Evolutionary conservation across 2,113 vertebrate genomes (phyloP), one percentile per base, ranked within the genome.

Genomic region (Synchiropus splendidus): DNA sequence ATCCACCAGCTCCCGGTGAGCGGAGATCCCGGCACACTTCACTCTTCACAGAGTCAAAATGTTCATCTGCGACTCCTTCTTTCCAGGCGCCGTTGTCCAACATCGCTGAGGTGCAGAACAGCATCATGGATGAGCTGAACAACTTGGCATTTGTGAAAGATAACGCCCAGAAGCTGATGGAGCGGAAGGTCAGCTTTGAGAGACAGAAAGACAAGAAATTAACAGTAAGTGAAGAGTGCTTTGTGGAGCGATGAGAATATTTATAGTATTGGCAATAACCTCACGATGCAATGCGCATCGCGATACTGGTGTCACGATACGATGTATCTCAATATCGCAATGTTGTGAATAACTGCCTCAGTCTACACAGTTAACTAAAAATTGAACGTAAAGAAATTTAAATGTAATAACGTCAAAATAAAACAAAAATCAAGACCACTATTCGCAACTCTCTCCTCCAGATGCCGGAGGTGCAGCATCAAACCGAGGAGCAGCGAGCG

Each of bases 101-200:
- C 69, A 87, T 90, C 32, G 75, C 61, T 62, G 90, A 93, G 64
- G 86, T 90, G 57, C 94, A 99, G 53, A 87, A 78, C 72, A 88
- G 74, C 66, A 86, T 95, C 54, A 87, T 97, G 68, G 93, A 94
- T 39, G 84, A 92, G 55, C 63, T 98, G 67, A 88, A 90, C 42
- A 91, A 83, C 69, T 72, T 98, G 70, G 79, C 69, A 31, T 97
- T 95, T 69, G 87, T 94, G 36, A 97, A 89, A 61, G 93, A 96
- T 18, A 92, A 89, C 37, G 86, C 84, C 5, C 93, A 93, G 70
- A 83, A 70, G 51, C 51, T 86, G 38, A 92, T 94, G 73, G 95
- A 98, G 66, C 83, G 89, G 47, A 98, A 97, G 78, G 80, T 92
- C 72, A 98, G 94, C 79, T 87, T 95, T 58, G 95, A 98, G 74